Base-by-base conservation (phyloP, 2,888 invertebrate genomes). In the Tipula confusa region DNA sequence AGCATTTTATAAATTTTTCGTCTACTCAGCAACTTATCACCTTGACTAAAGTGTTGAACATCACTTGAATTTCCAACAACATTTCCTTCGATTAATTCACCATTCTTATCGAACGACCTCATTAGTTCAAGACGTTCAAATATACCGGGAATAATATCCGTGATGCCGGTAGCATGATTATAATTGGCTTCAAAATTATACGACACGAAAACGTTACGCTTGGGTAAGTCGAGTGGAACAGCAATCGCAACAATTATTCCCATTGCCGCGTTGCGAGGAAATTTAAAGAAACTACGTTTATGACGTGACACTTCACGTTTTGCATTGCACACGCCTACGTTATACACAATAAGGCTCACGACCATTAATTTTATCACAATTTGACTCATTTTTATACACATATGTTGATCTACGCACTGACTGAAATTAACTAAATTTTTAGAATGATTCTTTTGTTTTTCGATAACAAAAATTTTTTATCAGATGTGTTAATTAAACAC, bases 101-200 rank as follows among this genome's bases (percentile, higher is more conserved):
- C 48, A 11, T 82, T 82, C 28, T 6, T 13, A 38, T 82, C 82
- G 13, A 82, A 24, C 29, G 80, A 29, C 3, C 29, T 29, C 1
- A 80, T 9, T 5, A 80, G n/a, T 1, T 80, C 80, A 6, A 80
- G 15, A n/a, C 80, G 80, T 29, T 92, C 87, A 81, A 89, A 91
- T 86, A 92, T 91, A 24, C 92, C 85, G 87, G 92, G 91, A 83
- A 92, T 91, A 0, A 92, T 90, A 84, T 92, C 89, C 0, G 91
- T 91, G 29, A 92, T 90, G 86, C 93, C 93, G 18, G 88, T 90
- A 0, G 94, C 92, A 3, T 93, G 88, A 79, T 88, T 89, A 88
- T 94, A 95, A 87, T 92, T 93, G 0, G 93, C 92, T 87, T 95
- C 95, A 87, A 95, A 93, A 89, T 94, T 94, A 87, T 93, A 94